These are phyloP conservation scores for Hypothenemus hampei DNA, from an alignment of 1,140 invertebrate genomes.

Conservation along the genomic window DNA sequence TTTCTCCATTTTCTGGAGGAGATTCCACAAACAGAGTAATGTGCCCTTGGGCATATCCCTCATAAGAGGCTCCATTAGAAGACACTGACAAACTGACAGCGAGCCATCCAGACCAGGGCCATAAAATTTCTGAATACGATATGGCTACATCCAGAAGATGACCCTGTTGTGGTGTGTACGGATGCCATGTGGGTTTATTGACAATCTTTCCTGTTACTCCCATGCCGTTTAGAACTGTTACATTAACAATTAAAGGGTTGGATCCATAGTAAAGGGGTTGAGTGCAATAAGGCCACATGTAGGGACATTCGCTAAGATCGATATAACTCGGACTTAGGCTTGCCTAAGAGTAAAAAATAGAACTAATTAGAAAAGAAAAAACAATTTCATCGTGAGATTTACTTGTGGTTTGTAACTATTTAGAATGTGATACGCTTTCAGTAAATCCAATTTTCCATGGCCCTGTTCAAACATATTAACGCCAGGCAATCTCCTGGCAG, in stretches of 20 bases:
- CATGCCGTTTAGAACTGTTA: conserved; percentile 84
- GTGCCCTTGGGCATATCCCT: conserved; percentile 68
- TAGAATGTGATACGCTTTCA: conserved; percentile 78
- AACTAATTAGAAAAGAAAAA: neutral
- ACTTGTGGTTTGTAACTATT: conserved; percentile 80
- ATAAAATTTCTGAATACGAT: conserved; percentile 75
- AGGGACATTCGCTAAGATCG: conserved; percentile 89
- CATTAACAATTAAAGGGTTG: conserved; percentile 87
- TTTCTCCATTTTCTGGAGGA: conserved; percentile 62
- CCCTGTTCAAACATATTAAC: conserved; percentile 98
- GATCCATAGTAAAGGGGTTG: conserved; percentile 87
- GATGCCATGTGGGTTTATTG: conserved; percentile 77
- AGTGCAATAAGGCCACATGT: conserved; percentile 98
- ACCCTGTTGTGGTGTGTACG: conserved; percentile 75
- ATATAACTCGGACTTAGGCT: conserved; percentile 71
- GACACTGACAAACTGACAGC: conserved; percentile 70
- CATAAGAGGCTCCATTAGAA: conserved; percentile 64
- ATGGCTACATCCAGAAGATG: conserved; percentile 62
- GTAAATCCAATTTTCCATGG: conserved; percentile 85
- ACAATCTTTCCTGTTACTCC: conserved; percentile 78
- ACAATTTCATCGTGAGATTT: conserved; percentile 36
- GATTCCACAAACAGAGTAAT: conserved; percentile 82
- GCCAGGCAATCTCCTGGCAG: conserved; percentile 74
- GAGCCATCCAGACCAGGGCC: conserved; percentile 97
- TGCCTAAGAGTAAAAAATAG: conserved; percentile 27